Conservation (phyloP, 1,140 invertebrate genomes). For the Trichonephila clavata region DNA sequence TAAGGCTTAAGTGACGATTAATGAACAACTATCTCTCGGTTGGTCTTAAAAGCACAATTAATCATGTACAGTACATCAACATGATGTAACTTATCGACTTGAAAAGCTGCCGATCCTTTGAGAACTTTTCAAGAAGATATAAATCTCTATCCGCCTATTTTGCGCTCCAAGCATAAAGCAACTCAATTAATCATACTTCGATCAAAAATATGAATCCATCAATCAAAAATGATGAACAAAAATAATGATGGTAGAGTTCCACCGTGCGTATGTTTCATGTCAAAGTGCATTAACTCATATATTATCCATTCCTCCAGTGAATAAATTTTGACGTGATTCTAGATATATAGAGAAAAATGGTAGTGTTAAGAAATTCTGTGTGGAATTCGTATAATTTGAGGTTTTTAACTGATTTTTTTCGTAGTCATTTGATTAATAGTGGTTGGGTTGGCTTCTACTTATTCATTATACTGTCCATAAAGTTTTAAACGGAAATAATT, state of each 20-base stretch:
- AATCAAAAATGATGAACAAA: slow-evolving; percentile 9
- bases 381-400: not conserved
- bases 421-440: not conserved
- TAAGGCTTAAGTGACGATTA: not conserved
- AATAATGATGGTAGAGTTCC: not conserved
- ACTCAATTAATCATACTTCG: not conserved
- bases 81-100: not conserved
- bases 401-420: not conserved
- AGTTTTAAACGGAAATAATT: not conserved
- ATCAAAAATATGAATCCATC: not conserved
- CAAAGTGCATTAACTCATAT: not conserved
- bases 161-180: not conserved
- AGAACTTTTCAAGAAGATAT: not conserved
- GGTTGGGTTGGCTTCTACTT: not conserved
- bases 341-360: not conserved
- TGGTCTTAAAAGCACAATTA: not conserved
- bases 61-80: not conserved
- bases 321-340: not conserved
- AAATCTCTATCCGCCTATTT: not conserved
- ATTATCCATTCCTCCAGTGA: not conserved
- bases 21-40: not conserved
- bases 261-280: not conserved
- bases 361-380: not conserved
- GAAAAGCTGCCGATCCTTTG: not conserved
- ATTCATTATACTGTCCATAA: not conserved